Evolutionary conservation across 1,140 invertebrate genomes (phyloP).

Genomic region (Apis laboriosa): DNA sequence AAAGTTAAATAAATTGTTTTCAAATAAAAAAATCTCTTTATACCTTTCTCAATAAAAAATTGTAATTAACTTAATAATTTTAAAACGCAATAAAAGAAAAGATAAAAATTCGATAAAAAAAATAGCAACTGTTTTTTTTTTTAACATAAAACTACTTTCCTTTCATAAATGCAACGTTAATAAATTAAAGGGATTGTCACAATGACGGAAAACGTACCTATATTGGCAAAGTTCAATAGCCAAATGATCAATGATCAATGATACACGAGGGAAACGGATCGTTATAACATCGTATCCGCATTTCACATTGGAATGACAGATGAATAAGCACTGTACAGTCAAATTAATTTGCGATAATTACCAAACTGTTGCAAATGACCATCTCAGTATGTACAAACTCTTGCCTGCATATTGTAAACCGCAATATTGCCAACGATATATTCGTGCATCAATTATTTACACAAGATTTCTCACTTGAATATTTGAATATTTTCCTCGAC

Average conservation of each 20-base stretch:
- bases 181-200: neutral
- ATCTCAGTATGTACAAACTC: conserved; percentile 13
- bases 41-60: neutral
- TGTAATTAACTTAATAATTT: neutral
- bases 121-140: no score
- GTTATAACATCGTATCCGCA: conserved; percentile 38
- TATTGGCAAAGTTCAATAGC: neutral
- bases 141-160: no score
- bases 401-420: conserved; percentile 9
- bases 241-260: conserved; percentile 37
- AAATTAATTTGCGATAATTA: conserved; percentile 54
- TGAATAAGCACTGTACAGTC: neutral
- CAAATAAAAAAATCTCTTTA: neutral
- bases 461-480: no score
- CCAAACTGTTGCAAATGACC: conserved; percentile 27
- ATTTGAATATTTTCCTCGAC: no score
- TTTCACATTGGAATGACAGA: conserved; percentile 7
- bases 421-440: neutral
- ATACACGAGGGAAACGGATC: conserved; percentile 5
- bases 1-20: neutral
- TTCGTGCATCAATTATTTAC: conserved; percentile 1
- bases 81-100: neutral
- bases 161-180: neutral
- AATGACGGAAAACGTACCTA: neutral
- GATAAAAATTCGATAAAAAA: neutral